Base-by-base conservation (phyloP, 1,140 invertebrate genomes). In the Ostrea denselamellosa region DNA sequence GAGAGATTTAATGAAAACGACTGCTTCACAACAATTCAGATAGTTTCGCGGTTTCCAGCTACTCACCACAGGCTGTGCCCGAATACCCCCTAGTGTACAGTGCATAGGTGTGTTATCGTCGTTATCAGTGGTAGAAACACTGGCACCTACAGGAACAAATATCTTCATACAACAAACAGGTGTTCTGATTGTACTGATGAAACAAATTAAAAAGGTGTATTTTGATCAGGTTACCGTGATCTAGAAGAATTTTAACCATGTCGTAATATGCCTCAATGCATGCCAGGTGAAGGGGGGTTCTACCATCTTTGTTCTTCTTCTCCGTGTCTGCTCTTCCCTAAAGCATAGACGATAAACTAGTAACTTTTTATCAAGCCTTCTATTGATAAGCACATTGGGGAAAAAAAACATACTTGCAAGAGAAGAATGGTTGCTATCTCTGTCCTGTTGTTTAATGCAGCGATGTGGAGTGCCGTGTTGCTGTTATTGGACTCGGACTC, bases 371-470 rank as follows among this genome's bases (percentile, higher is more conserved):
- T 44, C 34, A 44, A 44, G 5, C 34, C 34, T 44, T 5, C 34
- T 44, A 44, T 44, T 44, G 34, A 44, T 44, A 44, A 44, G 5
- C 34, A 28, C 17, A 34, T 28, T 0, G 14, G 8, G 0, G 0
- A 25, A 22, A 25, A 28, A 44, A 52, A 4, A 83, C n/a, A 52
- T 17, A 83, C 81, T 28, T 52, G 44, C n/a, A 52, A 5, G 17
- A 83, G 44, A 14, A 83, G 81, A 83, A 83, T 83, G 5, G 81
- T 52, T 52, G 81, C 81, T 54, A 83, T 52, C 19, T 83, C 81
- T 2, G 52, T 54, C 52, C 34, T 83, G 14, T 83, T 83, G 17
- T 83, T 83, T 2, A 83, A 0, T 19, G 81, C 81, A 51, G 81
- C 81, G 51, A 83, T 22, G 17, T 83, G 81, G 17, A 83, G 52